Base-by-base conservation (phyloP, 2,797 vertebrate genomes). In the Onychomys leucogaster region DNA sequence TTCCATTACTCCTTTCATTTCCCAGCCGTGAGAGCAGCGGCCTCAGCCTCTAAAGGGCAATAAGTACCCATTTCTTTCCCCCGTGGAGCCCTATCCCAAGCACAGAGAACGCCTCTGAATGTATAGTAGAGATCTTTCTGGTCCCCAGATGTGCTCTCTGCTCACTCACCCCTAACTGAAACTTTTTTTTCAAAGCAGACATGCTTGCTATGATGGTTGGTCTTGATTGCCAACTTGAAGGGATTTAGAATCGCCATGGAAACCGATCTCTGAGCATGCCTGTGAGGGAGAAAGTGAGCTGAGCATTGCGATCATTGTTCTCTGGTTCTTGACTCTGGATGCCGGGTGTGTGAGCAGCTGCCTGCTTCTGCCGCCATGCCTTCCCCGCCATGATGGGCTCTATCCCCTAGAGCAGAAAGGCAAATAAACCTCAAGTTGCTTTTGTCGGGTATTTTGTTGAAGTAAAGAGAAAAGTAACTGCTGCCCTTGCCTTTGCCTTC, bases 121-220 rank as follows among this genome's bases (percentile, higher is more conserved):
- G 43, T 49, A 59, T 1, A 27, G 29, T n/a, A 23, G 78, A 90
- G 78, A 61, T 3, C 2, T 34, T 27, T 16, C 0, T 4, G 0
- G 21, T 59, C 85, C 75, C 65, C 55, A 84, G 5, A 43, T 49
- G 13, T 90, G 76, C 21, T 41, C 0, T 69, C n/a, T 94, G 43
- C 75, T 55, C 71, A 67, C 84, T 55, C 37, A 43, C 27, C 25
- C 41, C 9, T 23, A 71, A 3, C 32, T 81, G 32, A 41, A 23
- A 2, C 90, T 85, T 82, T 93, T 82, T 93, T 94, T 73, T 80
- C 88, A 80, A 86, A 41, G 16, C 17, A 63, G 94, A 69, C 14
- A 1, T 67, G 52, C 34, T 93, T 55, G 52, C n/a, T 6, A 1
- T 37, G 12, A 17, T 76, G 71, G 55, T 19, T 76, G 9, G 59